These are phyloP conservation scores for Calidris pugnax DNA, from an alignment of 2,113 vertebrate species.

Conservation along the genomic window DNA sequence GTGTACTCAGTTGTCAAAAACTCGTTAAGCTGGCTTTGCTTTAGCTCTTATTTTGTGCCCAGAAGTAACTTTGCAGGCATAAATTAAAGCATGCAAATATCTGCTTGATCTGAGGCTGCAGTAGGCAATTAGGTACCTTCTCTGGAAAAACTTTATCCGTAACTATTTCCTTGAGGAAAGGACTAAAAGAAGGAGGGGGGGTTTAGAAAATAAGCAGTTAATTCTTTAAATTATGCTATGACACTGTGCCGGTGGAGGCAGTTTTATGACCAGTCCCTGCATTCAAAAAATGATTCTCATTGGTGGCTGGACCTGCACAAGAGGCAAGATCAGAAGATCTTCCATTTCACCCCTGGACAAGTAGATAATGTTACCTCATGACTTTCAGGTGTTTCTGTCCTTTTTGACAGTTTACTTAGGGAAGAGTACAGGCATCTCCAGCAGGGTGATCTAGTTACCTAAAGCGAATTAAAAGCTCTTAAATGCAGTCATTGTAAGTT, in stretches of 20 bases:
- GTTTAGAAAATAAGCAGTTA: neutral
- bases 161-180: neutral
- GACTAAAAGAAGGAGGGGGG: neutral
- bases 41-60: neutral
- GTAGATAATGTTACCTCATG: neutral
- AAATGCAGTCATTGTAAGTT: neutral
- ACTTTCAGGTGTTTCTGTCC: neutral
- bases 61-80: neutral
- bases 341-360: neutral
- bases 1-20: neutral
- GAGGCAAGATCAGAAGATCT: neutral
- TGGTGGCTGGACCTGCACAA: neutral
- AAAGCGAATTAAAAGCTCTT: neutral
- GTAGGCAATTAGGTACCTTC: neutral
- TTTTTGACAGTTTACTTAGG: neutral
- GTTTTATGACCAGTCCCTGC: neutral
- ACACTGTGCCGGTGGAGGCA: neutral
- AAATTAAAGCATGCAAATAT: slow-evolving; percentile 19
- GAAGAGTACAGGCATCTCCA: neutral
- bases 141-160: neutral
- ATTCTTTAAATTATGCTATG: neutral
- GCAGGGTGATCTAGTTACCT: neutral
- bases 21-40: neutral
- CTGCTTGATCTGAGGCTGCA: neutral
- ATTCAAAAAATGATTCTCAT: neutral